Conservation (phyloP, 2,888 invertebrate genomes). For the Tuberolachnus salignus region DNA sequence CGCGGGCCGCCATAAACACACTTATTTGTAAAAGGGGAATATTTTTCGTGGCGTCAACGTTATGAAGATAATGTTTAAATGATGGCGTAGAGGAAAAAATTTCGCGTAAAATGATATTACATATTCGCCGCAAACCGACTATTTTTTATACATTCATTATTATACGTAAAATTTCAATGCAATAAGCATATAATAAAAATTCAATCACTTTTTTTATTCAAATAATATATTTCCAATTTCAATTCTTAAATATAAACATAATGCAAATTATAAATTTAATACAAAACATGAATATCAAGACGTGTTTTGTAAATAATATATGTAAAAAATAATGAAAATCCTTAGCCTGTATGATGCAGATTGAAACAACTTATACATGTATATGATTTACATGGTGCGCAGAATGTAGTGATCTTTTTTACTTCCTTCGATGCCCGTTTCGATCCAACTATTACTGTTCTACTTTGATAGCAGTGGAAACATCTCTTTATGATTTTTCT, state of each 20-base stretch:
- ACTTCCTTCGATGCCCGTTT: neutral
- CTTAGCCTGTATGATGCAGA: neutral
- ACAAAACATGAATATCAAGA: neutral
- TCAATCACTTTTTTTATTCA: too few species aligned
- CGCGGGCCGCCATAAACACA: neutral
- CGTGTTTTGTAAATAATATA: neutral
- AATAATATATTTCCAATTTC: neutral
- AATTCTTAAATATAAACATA: neutral
- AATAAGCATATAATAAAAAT: neutral
- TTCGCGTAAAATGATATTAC: neutral
- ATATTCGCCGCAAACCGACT: neutral
- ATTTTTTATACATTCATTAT: too few species aligned
- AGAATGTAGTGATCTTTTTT: slow-evolving; percentile 1
- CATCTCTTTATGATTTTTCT: neutral
- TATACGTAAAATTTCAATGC: neutral
- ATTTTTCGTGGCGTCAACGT: too few species aligned
- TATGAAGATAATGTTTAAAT: neutral
- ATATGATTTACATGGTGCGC: neutral
- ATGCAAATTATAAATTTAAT: neutral
- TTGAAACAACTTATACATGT: neutral
- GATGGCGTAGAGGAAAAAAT: neutral
- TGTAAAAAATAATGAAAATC: neutral
- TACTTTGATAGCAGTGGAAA: neutral
- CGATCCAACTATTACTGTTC: neutral
- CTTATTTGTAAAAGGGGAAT: neutral